Percentiles rank a stretch among this genome's conserved stretches.
Evolutionary conservation across 2,888 invertebrate species (phyloP).

Genomic region (Lepidochrysops patricia): DNA sequence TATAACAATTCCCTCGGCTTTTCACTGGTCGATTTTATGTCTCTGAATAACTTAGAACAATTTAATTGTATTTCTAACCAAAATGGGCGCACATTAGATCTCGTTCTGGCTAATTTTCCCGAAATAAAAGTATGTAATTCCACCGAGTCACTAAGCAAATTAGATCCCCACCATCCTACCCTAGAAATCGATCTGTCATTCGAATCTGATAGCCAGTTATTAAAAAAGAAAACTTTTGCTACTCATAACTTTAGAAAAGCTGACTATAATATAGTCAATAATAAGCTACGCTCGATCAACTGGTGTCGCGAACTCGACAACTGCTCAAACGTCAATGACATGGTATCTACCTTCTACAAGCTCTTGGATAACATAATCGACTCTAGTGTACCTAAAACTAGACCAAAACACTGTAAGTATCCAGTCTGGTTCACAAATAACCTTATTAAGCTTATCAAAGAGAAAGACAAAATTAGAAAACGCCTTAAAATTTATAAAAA

Average conservation of each 20-base stretch:
- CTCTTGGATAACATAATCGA: conserved; percentile 4
- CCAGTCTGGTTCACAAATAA: conserved; percentile 6
- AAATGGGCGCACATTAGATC: conserved; percentile 4
- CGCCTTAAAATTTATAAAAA: not conserved
- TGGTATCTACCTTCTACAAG: not conserved
- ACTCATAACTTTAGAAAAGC: conserved; percentile 9
- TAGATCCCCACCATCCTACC: conserved; percentile 5
- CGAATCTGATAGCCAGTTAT: too few species aligned
- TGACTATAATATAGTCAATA: not conserved
- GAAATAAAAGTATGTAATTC: not conserved
- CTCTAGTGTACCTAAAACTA: not conserved
- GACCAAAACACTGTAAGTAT: not conserved
- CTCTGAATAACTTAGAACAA: not conserved
- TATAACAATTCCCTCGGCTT: not conserved
- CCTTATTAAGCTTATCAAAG: not conserved
- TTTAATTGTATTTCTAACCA: conserved; percentile 1
- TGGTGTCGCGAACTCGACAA: not conserved
- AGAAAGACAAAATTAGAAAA: conserved; percentile 11
- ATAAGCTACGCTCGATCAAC: not conserved
- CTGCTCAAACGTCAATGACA: not conserved
- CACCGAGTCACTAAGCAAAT: not conserved
- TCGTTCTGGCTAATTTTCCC: not conserved
- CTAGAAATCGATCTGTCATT: conserved; percentile 1
- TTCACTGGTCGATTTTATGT: conserved; percentile 9
- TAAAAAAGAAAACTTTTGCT: not conserved